phyloP scores from a whole-genome alignment of 1,140 invertebrate genomes.

The Drosophila mauritiana region DNA sequence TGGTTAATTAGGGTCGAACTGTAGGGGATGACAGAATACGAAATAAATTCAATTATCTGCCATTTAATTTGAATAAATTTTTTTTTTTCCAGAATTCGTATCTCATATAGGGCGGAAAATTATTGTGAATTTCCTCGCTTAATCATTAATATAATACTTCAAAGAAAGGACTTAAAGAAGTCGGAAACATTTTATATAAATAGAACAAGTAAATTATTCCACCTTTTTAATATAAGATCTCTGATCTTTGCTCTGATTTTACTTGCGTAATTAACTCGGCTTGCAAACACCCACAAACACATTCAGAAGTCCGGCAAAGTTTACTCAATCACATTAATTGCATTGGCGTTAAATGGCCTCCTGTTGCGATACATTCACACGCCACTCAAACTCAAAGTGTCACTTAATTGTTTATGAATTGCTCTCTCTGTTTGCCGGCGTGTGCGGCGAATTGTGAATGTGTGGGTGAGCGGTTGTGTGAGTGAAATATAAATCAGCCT shows the following conservation, averaged over 20 bases:
- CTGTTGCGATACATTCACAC: slow-evolving; percentile 10
- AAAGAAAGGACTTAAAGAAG: too few species aligned
- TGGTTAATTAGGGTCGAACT: slow-evolving; percentile 65
- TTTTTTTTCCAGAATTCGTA: not conserved
- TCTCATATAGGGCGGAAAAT: not conserved
- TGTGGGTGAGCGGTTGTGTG: slow-evolving; percentile 27
- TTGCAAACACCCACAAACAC: slow-evolving; percentile 20
- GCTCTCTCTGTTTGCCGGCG: slow-evolving; percentile 15
- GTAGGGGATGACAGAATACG: slow-evolving; percentile 25
- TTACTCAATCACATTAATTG: slow-evolving; percentile 74
- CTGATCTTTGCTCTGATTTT: too few species aligned
- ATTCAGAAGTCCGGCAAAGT: slow-evolving; percentile 38
- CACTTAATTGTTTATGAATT: slow-evolving; percentile 78
- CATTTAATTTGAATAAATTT: slow-evolving; percentile 4
- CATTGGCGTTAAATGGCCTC: slow-evolving; percentile 44
- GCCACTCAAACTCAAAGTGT: slow-evolving; percentile 47
- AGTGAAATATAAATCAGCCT: slow-evolving; percentile 63
- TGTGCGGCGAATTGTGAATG: slow-evolving; percentile 9
- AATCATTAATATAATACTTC: too few species aligned
- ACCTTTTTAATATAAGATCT: too few species aligned
- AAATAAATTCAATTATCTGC: not conserved
- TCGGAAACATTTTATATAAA: too few species aligned
- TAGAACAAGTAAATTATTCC: too few species aligned
- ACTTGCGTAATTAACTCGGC: slow-evolving; percentile 34
- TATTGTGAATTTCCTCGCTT: not conserved